These are phyloP conservation scores for Indri indri DNA, from an alignment of 2,113 vertebrate genomes.

Conservation along the genomic window DNA sequence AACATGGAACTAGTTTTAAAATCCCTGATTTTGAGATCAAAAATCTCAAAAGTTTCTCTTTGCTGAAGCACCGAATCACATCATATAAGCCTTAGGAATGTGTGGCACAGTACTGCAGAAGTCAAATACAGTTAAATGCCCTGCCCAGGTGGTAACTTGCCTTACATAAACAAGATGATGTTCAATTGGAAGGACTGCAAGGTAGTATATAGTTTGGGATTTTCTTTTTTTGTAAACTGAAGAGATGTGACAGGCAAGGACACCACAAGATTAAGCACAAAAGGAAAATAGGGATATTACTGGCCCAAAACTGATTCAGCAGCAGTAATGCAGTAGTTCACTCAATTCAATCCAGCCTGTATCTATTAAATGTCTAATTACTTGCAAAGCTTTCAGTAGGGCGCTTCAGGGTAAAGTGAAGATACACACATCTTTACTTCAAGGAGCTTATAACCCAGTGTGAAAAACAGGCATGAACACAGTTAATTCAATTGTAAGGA, in stretches of 20 bases:
- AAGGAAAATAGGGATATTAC: background rate
- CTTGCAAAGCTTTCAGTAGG: background rate
- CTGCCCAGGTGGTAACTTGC: background rate
- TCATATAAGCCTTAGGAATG: background rate
- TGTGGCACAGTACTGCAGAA: background rate
- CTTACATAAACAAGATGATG: slow-evolving; percentile 18
- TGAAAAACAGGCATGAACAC: background rate
- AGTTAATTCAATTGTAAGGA: background rate
- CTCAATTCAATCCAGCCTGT: background rate
- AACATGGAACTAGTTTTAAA: background rate
- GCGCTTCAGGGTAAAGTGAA: background rate
- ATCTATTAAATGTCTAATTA: background rate
- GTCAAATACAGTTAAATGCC: background rate
- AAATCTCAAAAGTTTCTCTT: background rate
- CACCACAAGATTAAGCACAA: background rate
- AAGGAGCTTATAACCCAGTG: background rate
- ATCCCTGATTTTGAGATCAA: background rate
- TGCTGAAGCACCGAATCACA: background rate
- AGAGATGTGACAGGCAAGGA: background rate
- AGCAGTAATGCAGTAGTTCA: background rate
- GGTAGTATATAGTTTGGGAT: background rate
- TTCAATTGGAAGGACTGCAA: background rate
- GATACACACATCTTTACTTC: background rate
- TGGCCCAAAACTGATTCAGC: background rate
- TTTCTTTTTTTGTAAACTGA: background rate